Evolutionary conservation across 1,140 invertebrate genomes (phyloP), one percentile per base, ranked within the genome.

Genomic region (Araneus ventricosus): DNA sequence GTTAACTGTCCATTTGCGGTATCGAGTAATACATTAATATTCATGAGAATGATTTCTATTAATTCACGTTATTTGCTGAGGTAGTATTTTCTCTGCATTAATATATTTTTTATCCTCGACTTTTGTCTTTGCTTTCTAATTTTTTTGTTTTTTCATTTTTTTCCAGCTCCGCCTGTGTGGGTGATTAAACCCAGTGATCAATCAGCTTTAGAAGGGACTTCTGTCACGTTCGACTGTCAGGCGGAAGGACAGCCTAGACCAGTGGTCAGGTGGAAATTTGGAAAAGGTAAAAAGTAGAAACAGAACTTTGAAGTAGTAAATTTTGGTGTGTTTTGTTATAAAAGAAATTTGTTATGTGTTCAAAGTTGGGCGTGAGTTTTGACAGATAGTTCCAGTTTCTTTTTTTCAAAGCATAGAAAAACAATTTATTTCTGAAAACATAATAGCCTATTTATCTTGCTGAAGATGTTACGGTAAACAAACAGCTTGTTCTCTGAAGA

Each of bases 261-360:
- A n/a, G 94, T 94, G 30, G 94, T 94, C n/a, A 85, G 95, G 30
- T 95, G 95, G 95, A 95, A 94, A 84, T 94, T 94, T 37, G 87
- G 94, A 20, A 91, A 93, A 94, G 94, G 94, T 94, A 91, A 37
- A 63, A 30, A 61, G 34, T 63, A 14, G 0, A 1, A 52, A 52
- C 10, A 52, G 17, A 52, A 45, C 0, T 45, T 17, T 52, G 10
- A 14, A 4, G 17, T 52, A 52, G 10, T 52, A 8, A 52, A 17
- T 52, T 14, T 8, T 52, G 45, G 1, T 52, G 17, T 14, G 45
- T 52, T 52, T 45, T 0, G 10, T 52, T 52, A 1, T 14, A 14
- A 14, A 14, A 14, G 45, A 14, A 52, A 52, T 52, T 52, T 52
- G 45, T 52, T 14, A 52, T 52, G 45, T 52, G 10, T 52, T 52